Base-by-base conservation (phyloP, 2,888 invertebrate species). In the Nomada ruficornis region DNA sequence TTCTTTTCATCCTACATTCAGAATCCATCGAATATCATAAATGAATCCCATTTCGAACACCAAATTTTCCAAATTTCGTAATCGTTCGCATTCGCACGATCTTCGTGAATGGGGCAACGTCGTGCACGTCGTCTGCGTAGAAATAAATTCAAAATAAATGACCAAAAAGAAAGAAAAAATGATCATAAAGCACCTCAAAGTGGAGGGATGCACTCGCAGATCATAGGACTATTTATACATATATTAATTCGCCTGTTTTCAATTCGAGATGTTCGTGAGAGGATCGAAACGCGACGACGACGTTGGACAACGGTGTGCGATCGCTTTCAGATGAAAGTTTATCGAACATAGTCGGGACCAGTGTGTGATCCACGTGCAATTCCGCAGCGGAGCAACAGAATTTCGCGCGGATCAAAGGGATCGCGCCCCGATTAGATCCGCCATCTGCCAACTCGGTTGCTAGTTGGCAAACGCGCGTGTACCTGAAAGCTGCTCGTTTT, bases 291-390 rank as follows among this genome's bases (percentile, higher is more conserved):
- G 54, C 29, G 67, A 68, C 57, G 42, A 62, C 65, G 59, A 76
- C 76, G 59, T 42, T 62, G 73, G 63, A 72, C 55, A 13, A 59
- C 80, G 71, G 26, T 67, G 57, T 67, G 71, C 75, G 87, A 89
- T 87, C 83, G 82, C 81, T 87, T 84, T 83, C 86, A 83, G 87
- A 89, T 89, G 88, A 86, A 80, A 87, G 85, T 86, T 87, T 77
- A 87, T 86, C 87, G 84, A 74, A 69, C 74, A 76, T 73, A 73
- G 82, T 82, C 82, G 84, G 77, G n/a, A 26, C 26, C 26, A 18
- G 13, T 26, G 67, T 36, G 54, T 15, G 54, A 20, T 52, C 36
- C 36, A 20, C 54, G 20, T 68, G 36, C 15, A 68, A 68, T 68
- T 55, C 29, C 20, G 15, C 36, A 15, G 23, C 55, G 42, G 23